Conservation (phyloP, 1,140 invertebrate genomes). For the Pentalonia nigronervosa region DNA sequence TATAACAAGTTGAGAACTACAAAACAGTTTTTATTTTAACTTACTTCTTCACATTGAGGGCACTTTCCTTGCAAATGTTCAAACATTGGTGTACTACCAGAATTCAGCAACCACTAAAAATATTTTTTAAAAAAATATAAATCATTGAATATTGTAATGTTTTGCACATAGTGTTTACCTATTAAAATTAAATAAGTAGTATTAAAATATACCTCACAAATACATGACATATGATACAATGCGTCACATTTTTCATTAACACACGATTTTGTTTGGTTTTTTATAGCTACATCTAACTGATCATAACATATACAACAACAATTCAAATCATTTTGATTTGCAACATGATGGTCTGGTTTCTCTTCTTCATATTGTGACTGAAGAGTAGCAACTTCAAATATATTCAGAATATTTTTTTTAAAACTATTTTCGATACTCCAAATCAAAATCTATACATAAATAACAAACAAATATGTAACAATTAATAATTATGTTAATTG, state of each 20-base stretch:
- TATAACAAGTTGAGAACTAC: neutral
- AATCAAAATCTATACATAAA: conserved; percentile 20
- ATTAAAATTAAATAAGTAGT: neutral
- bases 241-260: conserved; percentile 30
- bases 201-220: conserved; percentile 40
- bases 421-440: conserved; percentile 40
- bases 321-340: neutral
- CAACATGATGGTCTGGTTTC: neutral
- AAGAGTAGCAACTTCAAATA: conserved; percentile 5
- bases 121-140: neutral
- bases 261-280: conserved; percentile 32
- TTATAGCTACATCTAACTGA: neutral
- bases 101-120: conserved; percentile 43
- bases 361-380: conserved; percentile 15
- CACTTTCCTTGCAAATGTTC: conserved; percentile 48
- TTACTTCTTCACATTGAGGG: conserved; percentile 50
- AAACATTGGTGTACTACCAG: conserved; percentile 46
- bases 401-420: conserved; percentile 30
- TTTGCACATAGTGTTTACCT: neutral
- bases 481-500: neutral
- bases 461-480: neutral
- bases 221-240: conserved; percentile 48
- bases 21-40: neutral
- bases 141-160: neutral
- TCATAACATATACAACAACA: conserved; percentile 51